Base-by-base conservation (phyloP, 37 sponge, comb jelly and placozoan species). In the Lycopodina hypogea region DNA sequence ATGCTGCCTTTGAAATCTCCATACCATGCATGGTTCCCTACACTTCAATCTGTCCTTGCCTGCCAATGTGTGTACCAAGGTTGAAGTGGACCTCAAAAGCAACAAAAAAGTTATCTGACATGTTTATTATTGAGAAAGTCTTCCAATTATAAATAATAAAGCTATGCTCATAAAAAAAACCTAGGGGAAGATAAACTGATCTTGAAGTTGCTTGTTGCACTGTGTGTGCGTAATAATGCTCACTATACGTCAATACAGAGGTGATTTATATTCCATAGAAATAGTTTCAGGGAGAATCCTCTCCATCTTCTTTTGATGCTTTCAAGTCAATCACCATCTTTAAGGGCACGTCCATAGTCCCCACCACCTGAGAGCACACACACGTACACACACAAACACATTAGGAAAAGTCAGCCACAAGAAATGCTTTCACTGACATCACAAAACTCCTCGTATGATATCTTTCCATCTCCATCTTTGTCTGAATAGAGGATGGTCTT, bases 401-500 rank as follows among this genome's bases (percentile, higher is more conserved):
- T 19, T 66, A 19, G 3, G 8, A 18, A 66, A 9, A 66, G 8
- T 66, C 37, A 29, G 34, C 19, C 37, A 7, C 36, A 66, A 29
- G 6, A 34, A 58, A 21, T 7, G 36, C 39, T 41, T 2, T 24
- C 2, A 70, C 92, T 84, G 17, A 97, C 98, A 50, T 85, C 84
- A 59, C 88, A 79, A 63, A 98, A 96, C 58, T 96, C 99, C 40
- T 98, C 90, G 71, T 83, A 98, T 19, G 96, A 94, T n/a, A 98
- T 98, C 57, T 96, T 98, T 11, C 99, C 99, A 86, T 98, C 99
- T 3, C 90, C 92, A 76, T 98, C 99, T 45, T 90, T 92, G 82
- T 98, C 99, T 3, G 99, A 94, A 55, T 90, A 93, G 61, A 96
- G 76, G 40, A 98, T 98, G n/a, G 99, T 98, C 88, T 98, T 98